phyloP scores from a whole-genome alignment of 2,113 vertebrate species.

The Albula goreensis region DNA sequence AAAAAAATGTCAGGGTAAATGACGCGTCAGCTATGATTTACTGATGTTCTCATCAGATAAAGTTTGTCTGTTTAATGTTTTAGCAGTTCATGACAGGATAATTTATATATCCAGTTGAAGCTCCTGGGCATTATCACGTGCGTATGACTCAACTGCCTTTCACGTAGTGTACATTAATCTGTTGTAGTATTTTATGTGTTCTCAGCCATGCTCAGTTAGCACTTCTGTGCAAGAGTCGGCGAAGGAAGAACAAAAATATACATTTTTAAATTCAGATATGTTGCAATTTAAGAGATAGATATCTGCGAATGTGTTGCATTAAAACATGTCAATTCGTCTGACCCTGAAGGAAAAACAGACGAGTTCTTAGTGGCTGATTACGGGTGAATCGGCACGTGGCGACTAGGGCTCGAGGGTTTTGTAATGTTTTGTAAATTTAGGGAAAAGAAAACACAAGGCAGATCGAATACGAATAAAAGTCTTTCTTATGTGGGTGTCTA shows the following conservation, averaged over 20 bases:
- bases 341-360: neutral
- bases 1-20: neutral
- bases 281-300: no score
- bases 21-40: slow-evolving; percentile 3
- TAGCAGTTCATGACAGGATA: neutral
- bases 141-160: neutral
- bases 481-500: neutral
- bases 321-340: no score
- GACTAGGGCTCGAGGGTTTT: neutral
- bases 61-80: neutral
- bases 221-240: no score
- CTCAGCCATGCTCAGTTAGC: no score
- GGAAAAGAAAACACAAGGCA: neutral
- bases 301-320: no score
- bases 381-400: neutral
- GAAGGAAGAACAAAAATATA: no score
- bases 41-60: slow-evolving; percentile 11
- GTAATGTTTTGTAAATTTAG: slow-evolving; percentile 1
- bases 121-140: neutral
- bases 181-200: no score
- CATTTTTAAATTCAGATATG: no score
- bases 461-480: neutral
- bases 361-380: neutral
- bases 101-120: neutral
- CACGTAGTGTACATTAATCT: neutral